Percentiles rank a stretch among this genome's conserved stretches.
phyloP scores from a whole-genome alignment of 2,888 invertebrate species.

The Dynastes grantii region DNA sequence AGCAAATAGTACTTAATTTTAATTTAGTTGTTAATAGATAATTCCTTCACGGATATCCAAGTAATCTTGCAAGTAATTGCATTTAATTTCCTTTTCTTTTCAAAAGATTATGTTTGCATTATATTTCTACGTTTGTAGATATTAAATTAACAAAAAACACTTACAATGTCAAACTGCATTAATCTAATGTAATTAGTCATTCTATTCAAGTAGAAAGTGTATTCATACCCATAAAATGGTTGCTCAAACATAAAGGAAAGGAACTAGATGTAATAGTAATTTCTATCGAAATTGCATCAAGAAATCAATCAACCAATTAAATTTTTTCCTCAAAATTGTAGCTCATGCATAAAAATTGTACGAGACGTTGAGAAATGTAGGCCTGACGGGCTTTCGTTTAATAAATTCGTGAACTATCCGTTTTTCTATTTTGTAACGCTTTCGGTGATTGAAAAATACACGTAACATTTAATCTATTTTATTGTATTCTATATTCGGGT shows the following conservation, averaged over 20 bases:
- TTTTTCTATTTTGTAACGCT: slow-evolving; percentile 28
- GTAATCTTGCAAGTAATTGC: too few relatives aligned
- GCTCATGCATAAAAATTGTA: slow-evolving; percentile 13
- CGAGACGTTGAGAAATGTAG: slow-evolving; percentile 1
- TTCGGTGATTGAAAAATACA: slow-evolving; percentile 8
- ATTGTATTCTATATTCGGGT: too few relatives aligned
- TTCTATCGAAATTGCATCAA: not conserved
- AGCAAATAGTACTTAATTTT: too few relatives aligned
- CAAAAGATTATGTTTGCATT: too few relatives aligned
- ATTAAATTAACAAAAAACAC: too few relatives aligned
- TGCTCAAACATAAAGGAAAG: not conserved
- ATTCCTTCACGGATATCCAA: too few relatives aligned
- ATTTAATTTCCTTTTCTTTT: too few relatives aligned
- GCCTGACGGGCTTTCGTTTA: not conserved
- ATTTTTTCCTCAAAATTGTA: slow-evolving; percentile 13
- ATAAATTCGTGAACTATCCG: slow-evolving; percentile 29
- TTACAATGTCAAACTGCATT: not conserved
- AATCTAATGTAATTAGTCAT: not conserved
- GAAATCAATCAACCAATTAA: slow-evolving; percentile 17
- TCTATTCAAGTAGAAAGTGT: not conserved
- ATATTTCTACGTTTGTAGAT: too few relatives aligned
- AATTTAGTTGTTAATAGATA: too few relatives aligned
- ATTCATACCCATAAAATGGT: not conserved
- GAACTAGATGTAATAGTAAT: not conserved
- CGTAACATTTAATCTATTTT: too few relatives aligned